Evolutionary conservation across 2,113 vertebrate species (phyloP).

Genomic region (Leucoraja erinaceus): DNA sequence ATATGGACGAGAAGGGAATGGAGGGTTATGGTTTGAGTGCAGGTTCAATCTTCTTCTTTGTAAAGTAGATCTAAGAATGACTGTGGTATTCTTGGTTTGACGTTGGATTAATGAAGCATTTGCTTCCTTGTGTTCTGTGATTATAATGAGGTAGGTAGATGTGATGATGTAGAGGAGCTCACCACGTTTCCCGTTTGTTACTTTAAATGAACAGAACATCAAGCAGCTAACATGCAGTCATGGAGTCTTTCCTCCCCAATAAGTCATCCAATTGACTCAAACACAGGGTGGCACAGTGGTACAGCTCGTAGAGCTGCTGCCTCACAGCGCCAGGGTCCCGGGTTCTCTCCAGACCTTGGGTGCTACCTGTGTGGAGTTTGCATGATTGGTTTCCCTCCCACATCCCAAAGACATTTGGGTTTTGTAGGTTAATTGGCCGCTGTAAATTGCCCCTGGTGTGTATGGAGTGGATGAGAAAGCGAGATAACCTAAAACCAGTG

Average conservation of each 20-base stretch:
- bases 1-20: too few relatives aligned
- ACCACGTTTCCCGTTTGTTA: neutral
- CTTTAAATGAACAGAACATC: neutral
- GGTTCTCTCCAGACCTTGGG: too few relatives aligned
- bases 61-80: neutral
- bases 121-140: neutral
- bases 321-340: too few relatives aligned
- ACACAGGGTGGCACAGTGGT: neutral
- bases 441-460: too few relatives aligned
- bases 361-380: too few relatives aligned
- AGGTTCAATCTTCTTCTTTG: neutral
- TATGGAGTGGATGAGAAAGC: too few relatives aligned
- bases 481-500: too few relatives aligned
- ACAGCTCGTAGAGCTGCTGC: too few relatives aligned
- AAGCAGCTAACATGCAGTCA: neutral
- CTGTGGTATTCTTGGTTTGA: neutral
- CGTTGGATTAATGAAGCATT: neutral
- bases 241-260: neutral
- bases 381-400: too few relatives aligned
- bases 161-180: neutral
- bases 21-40: too few relatives aligned
- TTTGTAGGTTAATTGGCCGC: too few relatives aligned
- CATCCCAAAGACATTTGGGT: too few relatives aligned
- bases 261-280: neutral
- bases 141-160: neutral